Base-by-base conservation (phyloP, 2,888 invertebrate species). In the Tinea trinotella region DNA sequence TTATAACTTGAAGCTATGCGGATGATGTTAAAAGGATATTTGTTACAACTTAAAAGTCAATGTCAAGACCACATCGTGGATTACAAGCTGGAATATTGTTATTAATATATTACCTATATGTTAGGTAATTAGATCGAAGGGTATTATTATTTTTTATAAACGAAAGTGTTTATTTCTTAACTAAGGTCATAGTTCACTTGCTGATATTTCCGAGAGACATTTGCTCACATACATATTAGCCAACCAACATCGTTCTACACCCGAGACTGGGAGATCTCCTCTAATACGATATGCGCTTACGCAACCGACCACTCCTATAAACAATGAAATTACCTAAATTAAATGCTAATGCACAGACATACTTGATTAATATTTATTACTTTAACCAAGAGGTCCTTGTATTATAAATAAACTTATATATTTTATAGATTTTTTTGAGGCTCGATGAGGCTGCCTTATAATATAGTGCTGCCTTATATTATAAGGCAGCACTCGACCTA, bases 171-270 rank as follows among this genome's bases (percentile, higher is more conserved):
- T 67, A 75, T 73, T 74, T 70, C 70, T 60, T 9, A 24, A 22
- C 24, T 52, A 63, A 59, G 75, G 74, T 75, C 74, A 71, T 59
- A 64, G 78, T 77, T 80, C 78, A 68, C 34, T 62, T 63, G 63
- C 68, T 82, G 81, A 72, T 81, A 82, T 80, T 83, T 79, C 70
- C 66, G 66, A 66, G 71, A 64, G 76, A 76, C 76, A 79, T 82
- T 83, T 74, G 65, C 68, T 65, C 69, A 74, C 65, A 66, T 61
- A 64, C 36, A 56, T 82, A 56, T 82, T 81, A 64, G 74, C 73
- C 60, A 80, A 80, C 67, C 63, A n/a, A 44, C 44, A 44, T 2
- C 30, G 30, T 30, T 7, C 10, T 30, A 22, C 2, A 30, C 30
- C n/a, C 13, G 24, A 22, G 50, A 15, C 24, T 17, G 18, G 15